Evolutionary conservation across 2,888 invertebrate genomes (phyloP).

Genomic region (Ceraclea dissimilis): DNA sequence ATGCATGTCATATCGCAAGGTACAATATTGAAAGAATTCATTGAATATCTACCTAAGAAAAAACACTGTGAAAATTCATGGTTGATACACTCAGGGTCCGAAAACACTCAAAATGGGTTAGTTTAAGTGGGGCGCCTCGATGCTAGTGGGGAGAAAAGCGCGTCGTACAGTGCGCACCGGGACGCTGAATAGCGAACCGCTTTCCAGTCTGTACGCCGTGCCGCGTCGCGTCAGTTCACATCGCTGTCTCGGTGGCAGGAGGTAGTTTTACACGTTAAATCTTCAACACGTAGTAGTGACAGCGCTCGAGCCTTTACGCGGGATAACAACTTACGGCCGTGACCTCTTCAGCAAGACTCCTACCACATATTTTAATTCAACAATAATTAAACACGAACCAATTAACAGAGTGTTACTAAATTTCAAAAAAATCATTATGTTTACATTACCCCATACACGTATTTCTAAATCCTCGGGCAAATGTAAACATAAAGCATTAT

Average conservation of each 20-base stretch:
- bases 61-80: slow-evolving; percentile 5
- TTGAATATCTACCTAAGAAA: not conserved
- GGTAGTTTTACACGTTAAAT: not conserved
- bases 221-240: not conserved
- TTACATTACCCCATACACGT: not conserved
- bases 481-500: slow-evolving; percentile 18
- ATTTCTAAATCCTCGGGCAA: slow-evolving; percentile 11
- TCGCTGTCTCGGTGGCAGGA: not conserved
- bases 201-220: not conserved
- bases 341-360: slow-evolving; percentile 1
- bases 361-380: not conserved
- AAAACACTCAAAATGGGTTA: slow-evolving; percentile 6
- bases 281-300: not conserved
- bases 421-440: not conserved
- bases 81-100: slow-evolving; percentile 8
- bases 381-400: not conserved
- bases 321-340: slow-evolving; percentile 7
- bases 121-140: not conserved
- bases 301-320: slow-evolving; percentile 9
- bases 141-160: slow-evolving; percentile 3
- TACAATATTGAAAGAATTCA: not conserved
- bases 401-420: not conserved
- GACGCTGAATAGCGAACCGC: slow-evolving; percentile 17
- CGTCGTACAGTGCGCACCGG: slow-evolving; percentile 20
- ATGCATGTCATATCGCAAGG: not conserved